Conservation (phyloP, 2,113 vertebrate genomes). For the Lipotes vexillifer region DNA sequence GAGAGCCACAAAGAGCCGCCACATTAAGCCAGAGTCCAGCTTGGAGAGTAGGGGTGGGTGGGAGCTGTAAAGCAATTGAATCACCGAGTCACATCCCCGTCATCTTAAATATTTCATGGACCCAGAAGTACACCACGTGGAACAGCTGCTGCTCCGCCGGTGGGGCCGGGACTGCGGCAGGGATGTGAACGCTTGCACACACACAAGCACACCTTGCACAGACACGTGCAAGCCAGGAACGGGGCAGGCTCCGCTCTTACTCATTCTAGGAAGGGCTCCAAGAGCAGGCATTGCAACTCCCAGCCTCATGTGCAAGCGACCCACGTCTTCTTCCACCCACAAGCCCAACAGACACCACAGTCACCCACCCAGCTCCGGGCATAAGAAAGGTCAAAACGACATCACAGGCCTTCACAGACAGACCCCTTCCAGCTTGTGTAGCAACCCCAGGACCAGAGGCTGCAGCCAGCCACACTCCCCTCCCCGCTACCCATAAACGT, state of each 20-base stretch:
- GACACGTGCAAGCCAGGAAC: neutral
- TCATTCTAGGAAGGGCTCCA: neutral
- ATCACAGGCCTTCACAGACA: neutral
- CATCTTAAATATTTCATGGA: conserved; percentile 55
- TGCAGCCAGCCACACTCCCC: neutral
- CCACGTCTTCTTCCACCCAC: neutral
- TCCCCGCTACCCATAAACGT: neutral
- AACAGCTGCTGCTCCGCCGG: neutral
- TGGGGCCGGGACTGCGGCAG: neutral
- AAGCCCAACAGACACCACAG: neutral
- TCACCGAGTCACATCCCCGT: neutral
- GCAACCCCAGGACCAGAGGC: neutral
- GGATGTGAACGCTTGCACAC: neutral
- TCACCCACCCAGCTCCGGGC: neutral
- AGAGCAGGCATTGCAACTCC: neutral
- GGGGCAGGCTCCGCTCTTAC: neutral
- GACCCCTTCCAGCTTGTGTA: neutral
- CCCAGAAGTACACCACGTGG: neutral
- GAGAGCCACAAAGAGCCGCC: neutral
- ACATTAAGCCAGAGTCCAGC: neutral
- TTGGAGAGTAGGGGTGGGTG: neutral
- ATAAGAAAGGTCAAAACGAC: neutral
- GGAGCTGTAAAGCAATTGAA: neutral
- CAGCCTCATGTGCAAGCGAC: neutral
- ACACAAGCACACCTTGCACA: neutral